Evolutionary conservation across 2,797 vertebrate genomes (phyloP).

Genomic region (Nyctalus aviator): DNA sequence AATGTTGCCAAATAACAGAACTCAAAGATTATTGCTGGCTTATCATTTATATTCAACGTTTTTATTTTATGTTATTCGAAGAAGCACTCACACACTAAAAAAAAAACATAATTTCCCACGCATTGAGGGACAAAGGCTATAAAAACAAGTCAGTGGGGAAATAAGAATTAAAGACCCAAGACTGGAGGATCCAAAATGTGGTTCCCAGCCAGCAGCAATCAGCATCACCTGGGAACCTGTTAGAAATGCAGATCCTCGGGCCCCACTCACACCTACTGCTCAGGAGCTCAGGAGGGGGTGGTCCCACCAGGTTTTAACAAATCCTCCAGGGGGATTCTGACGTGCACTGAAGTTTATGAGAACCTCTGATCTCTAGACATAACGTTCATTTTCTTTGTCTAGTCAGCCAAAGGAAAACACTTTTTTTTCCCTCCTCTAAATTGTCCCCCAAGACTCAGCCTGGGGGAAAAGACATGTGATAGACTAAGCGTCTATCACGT

Average conservation of each 20-base stretch:
- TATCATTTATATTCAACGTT: background rate
- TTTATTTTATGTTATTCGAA: slow-evolving; percentile 2
- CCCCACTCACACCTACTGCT: background rate
- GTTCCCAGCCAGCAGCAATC: background rate
- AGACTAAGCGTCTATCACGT: no score
- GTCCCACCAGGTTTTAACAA: background rate
- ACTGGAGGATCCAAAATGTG: background rate
- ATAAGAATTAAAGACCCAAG: background rate
- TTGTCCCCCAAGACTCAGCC: background rate
- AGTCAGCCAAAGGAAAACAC: background rate
- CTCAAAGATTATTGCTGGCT: background rate
- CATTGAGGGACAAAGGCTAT: background rate
- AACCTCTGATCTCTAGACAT: background rate
- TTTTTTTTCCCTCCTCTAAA: background rate
- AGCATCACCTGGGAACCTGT: background rate
- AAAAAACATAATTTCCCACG: background rate
- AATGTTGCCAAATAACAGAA: background rate
- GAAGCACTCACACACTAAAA: background rate
- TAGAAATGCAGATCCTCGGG: background rate
- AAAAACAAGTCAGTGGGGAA: background rate
- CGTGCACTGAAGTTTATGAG: background rate
- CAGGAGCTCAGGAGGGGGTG: background rate
- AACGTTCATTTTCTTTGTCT: background rate
- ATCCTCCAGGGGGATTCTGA: background rate
- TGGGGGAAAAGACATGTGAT: background rate